Conservation (phyloP, 2,797 vertebrate genomes). For the Halcyon leucocephala region DNA sequence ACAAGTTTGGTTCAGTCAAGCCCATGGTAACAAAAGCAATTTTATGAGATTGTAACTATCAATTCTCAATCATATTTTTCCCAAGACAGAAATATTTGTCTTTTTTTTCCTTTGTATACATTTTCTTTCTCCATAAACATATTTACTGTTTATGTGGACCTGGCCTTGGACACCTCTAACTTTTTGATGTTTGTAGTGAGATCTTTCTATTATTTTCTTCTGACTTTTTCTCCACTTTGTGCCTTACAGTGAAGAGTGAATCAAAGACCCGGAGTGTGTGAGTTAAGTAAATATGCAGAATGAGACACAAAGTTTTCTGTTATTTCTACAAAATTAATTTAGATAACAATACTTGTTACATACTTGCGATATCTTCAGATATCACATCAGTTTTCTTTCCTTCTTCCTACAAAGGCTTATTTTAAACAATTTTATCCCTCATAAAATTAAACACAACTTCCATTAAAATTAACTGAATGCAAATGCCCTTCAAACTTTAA, state of each 20-base stretch:
- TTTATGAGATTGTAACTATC: background rate
- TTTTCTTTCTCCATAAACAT: background rate
- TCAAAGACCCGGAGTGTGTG: background rate
- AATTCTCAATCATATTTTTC: background rate
- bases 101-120: background rate
- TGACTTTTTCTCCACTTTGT: background rate
- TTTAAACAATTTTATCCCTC: background rate
- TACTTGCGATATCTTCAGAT: background rate
- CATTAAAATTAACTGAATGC: background rate
- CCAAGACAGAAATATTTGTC: background rate
- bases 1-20: background rate
- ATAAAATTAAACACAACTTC: background rate
- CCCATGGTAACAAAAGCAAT: background rate
- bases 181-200: background rate
- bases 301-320: background rate
- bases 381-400: background rate
- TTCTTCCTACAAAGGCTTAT: background rate
- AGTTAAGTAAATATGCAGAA: background rate
- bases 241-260: background rate
- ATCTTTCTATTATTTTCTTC: background rate
- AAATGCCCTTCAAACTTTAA: background rate
- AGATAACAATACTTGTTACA: background rate
- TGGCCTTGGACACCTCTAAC: background rate
- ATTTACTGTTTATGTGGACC: background rate
- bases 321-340: background rate